These are phyloP conservation scores for Lypha dubia DNA, from an alignment of 2,888 invertebrate species.

Conservation along the genomic window DNA sequence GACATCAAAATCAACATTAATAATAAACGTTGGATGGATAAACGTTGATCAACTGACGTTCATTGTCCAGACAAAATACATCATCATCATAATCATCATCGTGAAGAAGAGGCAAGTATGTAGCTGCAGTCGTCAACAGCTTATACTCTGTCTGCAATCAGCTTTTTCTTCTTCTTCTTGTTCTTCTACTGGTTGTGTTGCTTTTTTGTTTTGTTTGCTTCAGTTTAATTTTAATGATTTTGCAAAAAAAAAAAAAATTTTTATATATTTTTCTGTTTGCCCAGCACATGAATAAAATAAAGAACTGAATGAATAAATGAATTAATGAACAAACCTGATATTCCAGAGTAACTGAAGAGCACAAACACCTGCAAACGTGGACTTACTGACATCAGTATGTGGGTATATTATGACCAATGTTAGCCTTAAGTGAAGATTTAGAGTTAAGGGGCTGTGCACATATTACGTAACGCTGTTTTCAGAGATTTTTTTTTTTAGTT, in stretches of 20 bases:
- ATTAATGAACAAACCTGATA: conserved; percentile 35
- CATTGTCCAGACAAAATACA: conserved; percentile 48
- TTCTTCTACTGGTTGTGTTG: conserved; percentile 5
- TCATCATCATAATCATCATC: conserved; percentile 25
- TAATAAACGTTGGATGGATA: no score
- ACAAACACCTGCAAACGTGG: neutral
- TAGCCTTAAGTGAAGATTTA: neutral
- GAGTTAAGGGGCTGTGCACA: no score
- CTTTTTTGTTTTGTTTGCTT: conserved; percentile 25
- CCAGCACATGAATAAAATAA: conserved; percentile 39
- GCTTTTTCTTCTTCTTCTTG: neutral
- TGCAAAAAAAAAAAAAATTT: conserved; percentile 10
- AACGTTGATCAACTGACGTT: conserved; percentile 18
- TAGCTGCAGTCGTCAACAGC: conserved; percentile 2
- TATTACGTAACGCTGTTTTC: no score
- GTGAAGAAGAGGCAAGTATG: conserved; percentile 18
- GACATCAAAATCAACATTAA: neutral
- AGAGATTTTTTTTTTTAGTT: no score
- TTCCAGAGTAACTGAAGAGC: conserved; percentile 4
- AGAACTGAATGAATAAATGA: conserved; percentile 42
- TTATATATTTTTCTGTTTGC: conserved; percentile 1
- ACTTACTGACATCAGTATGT: neutral
- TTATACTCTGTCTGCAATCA: neutral
- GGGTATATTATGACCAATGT: neutral
- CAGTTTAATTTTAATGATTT: conserved; percentile 57